Conservation (phyloP, 1,140 invertebrate species). For the Sitobion miscanthi region DNA sequence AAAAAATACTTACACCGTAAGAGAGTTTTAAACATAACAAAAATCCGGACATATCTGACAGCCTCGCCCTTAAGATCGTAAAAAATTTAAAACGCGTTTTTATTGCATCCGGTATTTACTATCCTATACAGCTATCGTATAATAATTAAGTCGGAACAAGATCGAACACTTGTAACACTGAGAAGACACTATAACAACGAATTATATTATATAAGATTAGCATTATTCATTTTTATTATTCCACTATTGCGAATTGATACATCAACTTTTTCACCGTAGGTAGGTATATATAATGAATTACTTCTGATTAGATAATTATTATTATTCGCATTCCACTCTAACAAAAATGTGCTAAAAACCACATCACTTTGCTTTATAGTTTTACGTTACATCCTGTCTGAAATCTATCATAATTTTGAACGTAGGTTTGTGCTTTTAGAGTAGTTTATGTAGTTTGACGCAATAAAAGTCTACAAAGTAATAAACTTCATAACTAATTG, state of each 20-base stretch:
- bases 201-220: neutral
- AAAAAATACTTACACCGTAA: neutral
- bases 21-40: neutral
- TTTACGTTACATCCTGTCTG: neutral
- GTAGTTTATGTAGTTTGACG: neutral
- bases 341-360: neutral
- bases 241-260: conserved; percentile 18
- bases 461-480: conserved; percentile 9
- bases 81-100: conserved; percentile 48
- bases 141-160: conserved; percentile 49
- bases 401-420: neutral
- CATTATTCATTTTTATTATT: conserved; percentile 29
- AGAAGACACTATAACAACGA: neutral
- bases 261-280: neutral
- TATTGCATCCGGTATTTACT: conserved; percentile 46
- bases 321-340: conserved; percentile 1
- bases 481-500: conserved; percentile 31
- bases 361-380: neutral
- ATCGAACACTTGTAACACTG: conserved; percentile 41
- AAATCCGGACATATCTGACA: conserved; percentile 7
- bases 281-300: conserved; percentile 7
- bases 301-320: conserved; percentile 4
- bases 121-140: neutral
- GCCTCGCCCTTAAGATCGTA: conserved; percentile 42
- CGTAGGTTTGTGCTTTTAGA: neutral